These are phyloP conservation scores for Plusia festucae DNA, from an alignment of 2,888 invertebrate species.

Conservation along the genomic window DNA sequence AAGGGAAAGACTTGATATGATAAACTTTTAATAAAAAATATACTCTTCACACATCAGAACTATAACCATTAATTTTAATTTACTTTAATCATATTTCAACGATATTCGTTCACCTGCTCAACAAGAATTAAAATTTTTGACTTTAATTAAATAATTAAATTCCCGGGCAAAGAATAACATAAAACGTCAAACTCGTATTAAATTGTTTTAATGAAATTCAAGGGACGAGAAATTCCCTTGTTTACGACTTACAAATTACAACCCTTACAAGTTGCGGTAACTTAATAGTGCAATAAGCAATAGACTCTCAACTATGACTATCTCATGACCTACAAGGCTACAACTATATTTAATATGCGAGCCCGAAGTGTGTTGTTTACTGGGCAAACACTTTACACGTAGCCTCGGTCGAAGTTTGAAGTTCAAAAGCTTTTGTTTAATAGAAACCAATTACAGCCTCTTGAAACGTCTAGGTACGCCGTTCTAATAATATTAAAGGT, in stretches of 20 bases:
- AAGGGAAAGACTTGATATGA: too few relatives aligned
- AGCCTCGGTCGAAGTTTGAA: not conserved
- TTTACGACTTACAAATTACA: slow-evolving; percentile 17
- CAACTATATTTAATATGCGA: slow-evolving; percentile 5
- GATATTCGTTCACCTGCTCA: not conserved
- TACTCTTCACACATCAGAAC: too few relatives aligned
- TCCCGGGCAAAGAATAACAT: not conserved
- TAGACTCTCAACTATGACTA: slow-evolving; percentile 6
- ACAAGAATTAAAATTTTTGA: not conserved
- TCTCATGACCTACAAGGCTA: slow-evolving; percentile 2
- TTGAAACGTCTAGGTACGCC: not conserved
- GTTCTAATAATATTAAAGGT: not conserved
- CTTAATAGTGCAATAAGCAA: slow-evolving; percentile 14
- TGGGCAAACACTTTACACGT: not conserved
- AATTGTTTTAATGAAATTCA: slow-evolving; percentile 10
- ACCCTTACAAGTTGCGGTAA: slow-evolving; percentile 14
- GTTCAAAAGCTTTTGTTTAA: not conserved
- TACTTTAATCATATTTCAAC: not conserved
- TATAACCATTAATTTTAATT: too few relatives aligned
- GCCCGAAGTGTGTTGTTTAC: slow-evolving; percentile 1
- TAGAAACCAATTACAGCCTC: slow-evolving; percentile 2
- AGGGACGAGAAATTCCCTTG: slow-evolving; percentile 5
- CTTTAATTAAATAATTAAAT: slow-evolving; percentile 5
- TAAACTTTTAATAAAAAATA: too few relatives aligned
- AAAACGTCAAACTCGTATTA: slow-evolving; percentile 4